Conservation (phyloP, 2,888 invertebrate species). For the Cybosia mesomella region DNA sequence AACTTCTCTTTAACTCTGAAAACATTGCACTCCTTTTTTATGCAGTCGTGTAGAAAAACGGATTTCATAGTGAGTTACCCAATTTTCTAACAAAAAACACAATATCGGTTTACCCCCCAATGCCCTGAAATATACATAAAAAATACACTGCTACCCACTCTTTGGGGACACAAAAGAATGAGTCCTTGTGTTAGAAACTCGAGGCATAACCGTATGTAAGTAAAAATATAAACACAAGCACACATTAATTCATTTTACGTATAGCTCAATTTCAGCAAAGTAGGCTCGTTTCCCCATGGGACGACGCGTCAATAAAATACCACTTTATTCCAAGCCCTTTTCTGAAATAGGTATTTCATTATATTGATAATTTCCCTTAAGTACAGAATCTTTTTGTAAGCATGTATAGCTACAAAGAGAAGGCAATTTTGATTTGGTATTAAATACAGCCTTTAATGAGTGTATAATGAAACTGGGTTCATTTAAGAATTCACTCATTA, state of each 20-base stretch:
- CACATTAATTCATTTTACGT: slow-evolving; percentile 39
- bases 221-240: slow-evolving; percentile 32
- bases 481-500: slow-evolving; percentile 3
- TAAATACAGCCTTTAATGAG: slow-evolving; percentile 10
- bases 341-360: slow-evolving; percentile 54
- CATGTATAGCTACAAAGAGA: not conserved
- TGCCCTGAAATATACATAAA: not conserved
- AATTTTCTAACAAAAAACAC: no score
- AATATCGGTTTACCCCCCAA: no score
- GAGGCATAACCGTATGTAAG: not conserved
- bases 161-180: not conserved
- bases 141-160: not conserved
- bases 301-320: slow-evolving; percentile 62
- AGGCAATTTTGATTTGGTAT: not conserved
- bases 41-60: no score
- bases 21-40: no score
- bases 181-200: slow-evolving; percentile 2
- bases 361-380: slow-evolving; percentile 47
- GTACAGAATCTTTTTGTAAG: slow-evolving; percentile 21
- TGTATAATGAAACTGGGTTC: not conserved
- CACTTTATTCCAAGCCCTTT: slow-evolving; percentile 60
- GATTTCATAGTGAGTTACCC: no score
- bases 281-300: slow-evolving; percentile 48
- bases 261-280: slow-evolving; percentile 47
- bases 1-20: no score